A percentile compares a stretch with the other conserved stretches of the same genome.
Evolutionary conservation across 1,140 invertebrate genomes (phyloP).

Genomic region (Metopolophium dirhodum): DNA sequence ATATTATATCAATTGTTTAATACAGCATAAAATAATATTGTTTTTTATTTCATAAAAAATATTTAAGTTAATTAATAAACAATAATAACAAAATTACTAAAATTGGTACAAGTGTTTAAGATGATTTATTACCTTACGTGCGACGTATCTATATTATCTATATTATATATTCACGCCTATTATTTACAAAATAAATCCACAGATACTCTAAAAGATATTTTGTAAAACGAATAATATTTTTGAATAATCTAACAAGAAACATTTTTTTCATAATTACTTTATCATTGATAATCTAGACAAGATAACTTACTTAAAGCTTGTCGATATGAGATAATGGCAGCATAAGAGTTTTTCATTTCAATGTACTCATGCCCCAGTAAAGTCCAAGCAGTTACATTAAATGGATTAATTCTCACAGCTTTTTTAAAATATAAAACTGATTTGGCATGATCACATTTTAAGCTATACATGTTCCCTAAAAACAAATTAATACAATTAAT

Average conservation of each 20-base stretch:
- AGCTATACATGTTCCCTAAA: constrained; percentile 96
- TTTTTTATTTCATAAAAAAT: too few species aligned
- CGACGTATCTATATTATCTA: too few species aligned
- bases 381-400: constrained; percentile 95
- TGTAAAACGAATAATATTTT: neutral
- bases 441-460: constrained; percentile 94
- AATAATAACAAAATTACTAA: too few species aligned
- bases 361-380: constrained; percentile 99
- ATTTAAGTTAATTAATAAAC: too few species aligned
- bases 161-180: too few species aligned
- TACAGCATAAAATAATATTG: too few species aligned
- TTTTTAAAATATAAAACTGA: constrained; percentile 96
- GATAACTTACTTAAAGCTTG: constrained; percentile 84
- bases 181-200: too few species aligned
- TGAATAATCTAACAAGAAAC: neutral
- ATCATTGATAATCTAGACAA: neutral
- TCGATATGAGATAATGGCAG: constrained; percentile 95
- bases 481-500: neutral
- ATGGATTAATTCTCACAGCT: constrained; percentile 92
- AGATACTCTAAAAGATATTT: neutral
- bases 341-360: constrained; percentile 98
- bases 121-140: too few species aligned
- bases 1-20: neutral
- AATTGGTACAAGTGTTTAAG: too few species aligned
- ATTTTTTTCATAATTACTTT: neutral